Evolutionary conservation across 2,888 invertebrate genomes (phyloP), one percentile per base, ranked within the genome.

Genomic region (Limnephilus marmoratus): DNA sequence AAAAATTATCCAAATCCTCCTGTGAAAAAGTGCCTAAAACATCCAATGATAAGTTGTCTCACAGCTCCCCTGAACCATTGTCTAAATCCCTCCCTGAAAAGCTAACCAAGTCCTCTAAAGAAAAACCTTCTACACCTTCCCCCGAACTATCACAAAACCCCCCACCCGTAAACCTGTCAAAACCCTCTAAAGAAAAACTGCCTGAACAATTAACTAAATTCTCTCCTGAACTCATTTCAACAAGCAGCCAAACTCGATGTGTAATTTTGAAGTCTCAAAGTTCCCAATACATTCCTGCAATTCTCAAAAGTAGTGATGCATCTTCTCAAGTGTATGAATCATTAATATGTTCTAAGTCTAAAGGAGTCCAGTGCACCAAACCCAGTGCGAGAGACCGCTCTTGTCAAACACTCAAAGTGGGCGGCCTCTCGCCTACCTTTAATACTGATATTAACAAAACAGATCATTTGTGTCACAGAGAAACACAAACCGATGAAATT

Each of bases 401-500:
- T 85, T 88, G 91, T 91, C 93, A 93, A 88, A 93, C 92, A 29
- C 85, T 91, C 15, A 89, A 68, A 68, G n/a, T 90, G 18, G 91
- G 90, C 4, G 91, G 89, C 24, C 53, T 91, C 11, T 24, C 89
- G 29, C 12, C 89, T 24, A 24, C 53, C 68, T 49, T 49, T 13
- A n/a, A 90, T 41, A 34, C 81, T 89, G 82, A 90, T 81, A 37
- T 81, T n/a, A 89, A 81, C n/a, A 82, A 53, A 37, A 37, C 80
- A 12, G 34, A 89, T 18, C 68, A 34, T 80, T 81, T 89, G 11
- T 37, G 31, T 37, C 87, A 89, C 34, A 87, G 81, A 41, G 94
- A 93, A 45, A 92, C 92, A n/a, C 95, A 95, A 94, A 92, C 93
- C 85, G 93, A 93, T 85, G 94, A 94, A 85, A 34, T 68, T 13